Percentiles rank a stretch among this genome's conserved stretches.
These are phyloP conservation scores for Gallinago jamesoni DNA, from an alignment of 2,113 vertebrate species.

Conservation along the genomic window DNA sequence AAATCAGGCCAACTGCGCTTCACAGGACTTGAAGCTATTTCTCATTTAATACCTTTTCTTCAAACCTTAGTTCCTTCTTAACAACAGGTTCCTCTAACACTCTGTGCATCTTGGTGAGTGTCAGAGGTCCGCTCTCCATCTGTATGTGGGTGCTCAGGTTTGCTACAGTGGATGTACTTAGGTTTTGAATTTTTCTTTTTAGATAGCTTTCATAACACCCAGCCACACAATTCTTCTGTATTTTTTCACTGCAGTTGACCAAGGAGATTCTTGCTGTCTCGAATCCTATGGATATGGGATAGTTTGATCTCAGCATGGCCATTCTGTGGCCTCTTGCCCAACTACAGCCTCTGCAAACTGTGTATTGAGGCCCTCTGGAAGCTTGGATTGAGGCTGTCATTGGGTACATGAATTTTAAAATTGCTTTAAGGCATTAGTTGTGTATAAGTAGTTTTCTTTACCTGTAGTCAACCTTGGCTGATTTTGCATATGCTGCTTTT, in stretches of 20 bases:
- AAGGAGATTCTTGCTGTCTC: background rate
- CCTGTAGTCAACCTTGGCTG: background rate
- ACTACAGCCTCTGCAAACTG: background rate
- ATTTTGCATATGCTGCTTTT: background rate
- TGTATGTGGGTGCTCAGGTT: background rate
- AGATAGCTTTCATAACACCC: background rate
- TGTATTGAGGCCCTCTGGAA: background rate
- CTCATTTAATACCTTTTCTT: background rate
- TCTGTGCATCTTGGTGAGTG: background rate
- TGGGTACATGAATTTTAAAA: background rate
- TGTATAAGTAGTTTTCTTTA: background rate
- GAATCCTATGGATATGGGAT: background rate
- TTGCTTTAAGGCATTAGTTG: background rate
- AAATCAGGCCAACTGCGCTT: background rate
- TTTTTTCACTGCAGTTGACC: background rate
- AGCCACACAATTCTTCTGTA: background rate
- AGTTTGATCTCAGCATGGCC: background rate
- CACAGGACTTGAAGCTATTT: background rate
- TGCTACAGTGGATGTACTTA: background rate
- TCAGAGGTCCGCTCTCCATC: background rate
- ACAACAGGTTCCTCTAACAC: background rate
- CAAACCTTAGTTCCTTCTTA: background rate
- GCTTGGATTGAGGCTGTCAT: background rate
- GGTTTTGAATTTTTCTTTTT: background rate
- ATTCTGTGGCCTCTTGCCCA: background rate